Evolutionary conservation across 2,113 vertebrate genomes (phyloP).

Genomic region (Nanorana parkeri): DNA sequence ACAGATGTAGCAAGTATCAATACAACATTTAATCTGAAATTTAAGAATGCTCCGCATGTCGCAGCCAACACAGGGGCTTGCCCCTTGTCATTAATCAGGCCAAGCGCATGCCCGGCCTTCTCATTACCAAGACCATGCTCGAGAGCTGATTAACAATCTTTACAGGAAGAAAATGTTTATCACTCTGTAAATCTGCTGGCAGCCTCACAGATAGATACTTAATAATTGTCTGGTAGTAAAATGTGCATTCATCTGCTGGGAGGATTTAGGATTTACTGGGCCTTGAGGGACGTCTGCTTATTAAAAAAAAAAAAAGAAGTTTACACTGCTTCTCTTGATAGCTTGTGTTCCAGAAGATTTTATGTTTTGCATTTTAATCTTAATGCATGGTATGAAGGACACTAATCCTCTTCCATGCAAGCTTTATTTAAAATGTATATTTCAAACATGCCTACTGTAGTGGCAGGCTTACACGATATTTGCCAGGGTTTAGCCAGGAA

Average conservation of each 20-base stretch:
- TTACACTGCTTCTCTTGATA: constrained; percentile 22
- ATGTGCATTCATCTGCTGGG: constrained; percentile 53
- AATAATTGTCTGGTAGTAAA: constrained; percentile 59
- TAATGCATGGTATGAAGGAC: background rate
- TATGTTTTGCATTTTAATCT: constrained; percentile 37
- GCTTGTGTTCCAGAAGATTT: constrained; percentile 32
- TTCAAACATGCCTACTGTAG: constrained; percentile 34
- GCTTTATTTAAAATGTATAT: background rate
- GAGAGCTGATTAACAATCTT: constrained; percentile 34
- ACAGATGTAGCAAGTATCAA: constrained; percentile 17
- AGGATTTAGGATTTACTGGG: constrained; percentile 38
- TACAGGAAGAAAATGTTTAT: constrained; percentile 61
- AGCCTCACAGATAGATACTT: constrained; percentile 57
- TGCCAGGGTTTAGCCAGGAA: constrained; percentile 54
- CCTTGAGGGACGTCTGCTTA: constrained; percentile 59
- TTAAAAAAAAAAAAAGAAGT: constrained; percentile 32
- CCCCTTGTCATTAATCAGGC: constrained; percentile 54
- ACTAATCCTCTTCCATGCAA: constrained; percentile 36
- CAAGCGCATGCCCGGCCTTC: background rate
- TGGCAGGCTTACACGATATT: constrained; percentile 54
- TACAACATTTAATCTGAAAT: constrained; percentile 18
- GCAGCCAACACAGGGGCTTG: constrained; percentile 38
- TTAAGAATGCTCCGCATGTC: constrained; percentile 45
- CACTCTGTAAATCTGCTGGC: constrained; percentile 57
- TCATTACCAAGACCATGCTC: constrained; percentile 8